Evolutionary conservation across 2,797 vertebrate species (phyloP).

Genomic region (Pipistrellus kuhlii): DNA sequence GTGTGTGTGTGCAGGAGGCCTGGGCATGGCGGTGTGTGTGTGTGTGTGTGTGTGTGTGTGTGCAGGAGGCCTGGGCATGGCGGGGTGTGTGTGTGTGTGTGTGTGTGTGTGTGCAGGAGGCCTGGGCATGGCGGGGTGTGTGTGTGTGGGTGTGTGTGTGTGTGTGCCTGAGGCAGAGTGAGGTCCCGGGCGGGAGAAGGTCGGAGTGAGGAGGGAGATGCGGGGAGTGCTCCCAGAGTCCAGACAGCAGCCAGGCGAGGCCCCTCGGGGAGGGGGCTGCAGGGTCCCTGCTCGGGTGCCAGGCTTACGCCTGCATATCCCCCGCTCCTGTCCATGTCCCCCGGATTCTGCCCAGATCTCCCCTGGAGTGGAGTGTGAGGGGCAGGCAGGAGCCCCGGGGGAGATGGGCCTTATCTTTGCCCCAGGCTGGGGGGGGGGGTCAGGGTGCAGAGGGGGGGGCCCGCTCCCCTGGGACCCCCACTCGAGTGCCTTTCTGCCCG

Average conservation of each 20-base stretch:
- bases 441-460: neutral
- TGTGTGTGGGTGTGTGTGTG: no score
- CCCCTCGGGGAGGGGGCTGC: accelerated
- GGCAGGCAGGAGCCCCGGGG: conserved; percentile 86
- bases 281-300: neutral
- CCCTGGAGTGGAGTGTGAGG: conserved; percentile 90
- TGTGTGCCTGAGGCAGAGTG: neutral
- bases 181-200: neutral
- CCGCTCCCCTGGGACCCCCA: accelerated
- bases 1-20: no score
- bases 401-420: neutral
- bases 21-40: no score
- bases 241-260: neutral
- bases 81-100: no score
- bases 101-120: no score
- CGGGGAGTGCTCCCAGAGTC: neutral
- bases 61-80: no score
- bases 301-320: neutral
- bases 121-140: no score
- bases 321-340: neutral
- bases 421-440: neutral
- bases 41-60: no score
- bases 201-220: neutral
- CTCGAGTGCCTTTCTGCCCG: neutral
- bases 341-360: conserved; percentile 87